Percentiles rank a stretch among this genome's conserved stretches.
phyloP scores from a whole-genome alignment of 2,113 vertebrate species.

The Laterallus jamaicensis region DNA sequence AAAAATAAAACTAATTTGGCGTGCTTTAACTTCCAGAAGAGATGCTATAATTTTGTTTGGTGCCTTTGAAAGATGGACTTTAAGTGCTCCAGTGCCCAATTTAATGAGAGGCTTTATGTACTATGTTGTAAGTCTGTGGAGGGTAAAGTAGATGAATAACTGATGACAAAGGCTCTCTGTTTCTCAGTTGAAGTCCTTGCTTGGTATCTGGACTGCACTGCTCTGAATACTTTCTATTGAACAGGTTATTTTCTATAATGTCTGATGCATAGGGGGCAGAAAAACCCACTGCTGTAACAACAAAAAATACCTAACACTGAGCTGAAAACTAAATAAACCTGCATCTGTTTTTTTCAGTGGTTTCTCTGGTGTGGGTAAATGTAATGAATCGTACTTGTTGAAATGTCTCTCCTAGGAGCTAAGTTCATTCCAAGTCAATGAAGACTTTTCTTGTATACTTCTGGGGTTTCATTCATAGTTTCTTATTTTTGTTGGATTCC shows the following conservation, averaged over 20 bases:
- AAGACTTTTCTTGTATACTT: not conserved
- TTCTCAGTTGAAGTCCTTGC: not conserved
- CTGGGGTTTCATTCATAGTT: not conserved
- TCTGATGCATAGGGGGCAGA: accelerated
- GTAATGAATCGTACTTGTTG: not conserved
- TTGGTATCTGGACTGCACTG: not conserved
- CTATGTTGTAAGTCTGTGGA: not conserved
- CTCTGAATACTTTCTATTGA: not conserved
- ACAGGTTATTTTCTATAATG: not conserved
- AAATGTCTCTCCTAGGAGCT: not conserved
- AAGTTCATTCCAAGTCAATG: not conserved
- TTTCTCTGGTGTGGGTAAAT: not conserved
- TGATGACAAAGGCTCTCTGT: not conserved
- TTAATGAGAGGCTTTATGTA: not conserved
- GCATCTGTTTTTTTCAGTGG: not conserved
- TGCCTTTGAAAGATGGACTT: not conserved
- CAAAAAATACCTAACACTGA: not conserved
- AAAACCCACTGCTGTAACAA: not conserved
- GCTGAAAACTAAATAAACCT: not conserved
- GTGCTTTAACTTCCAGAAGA: not conserved
- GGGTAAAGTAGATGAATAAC: not conserved
- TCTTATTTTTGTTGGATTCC: not conserved
- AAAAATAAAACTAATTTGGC: too few species aligned
- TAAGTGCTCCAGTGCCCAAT: not conserved
- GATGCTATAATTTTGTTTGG: not conserved